phyloP scores from a whole-genome alignment of 1,140 invertebrate genomes.

The Papilio helenus region DNA sequence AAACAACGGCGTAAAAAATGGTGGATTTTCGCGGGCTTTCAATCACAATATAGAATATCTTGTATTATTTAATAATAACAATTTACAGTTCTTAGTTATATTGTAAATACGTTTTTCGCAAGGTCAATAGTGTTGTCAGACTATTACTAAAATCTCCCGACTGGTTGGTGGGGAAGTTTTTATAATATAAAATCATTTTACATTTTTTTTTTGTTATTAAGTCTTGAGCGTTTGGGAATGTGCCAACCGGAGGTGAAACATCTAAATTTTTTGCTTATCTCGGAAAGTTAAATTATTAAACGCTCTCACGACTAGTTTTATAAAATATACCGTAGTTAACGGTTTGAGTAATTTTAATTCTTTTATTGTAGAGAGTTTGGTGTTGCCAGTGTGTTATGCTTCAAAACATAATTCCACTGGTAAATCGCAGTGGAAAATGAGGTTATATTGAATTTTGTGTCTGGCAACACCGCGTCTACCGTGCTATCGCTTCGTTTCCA shows the following conservation, averaged over 20 bases:
- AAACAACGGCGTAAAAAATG: constrained; percentile 4
- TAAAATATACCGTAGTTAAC: constrained; percentile 50
- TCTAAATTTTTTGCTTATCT: constrained; percentile 25
- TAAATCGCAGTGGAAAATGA: no score
- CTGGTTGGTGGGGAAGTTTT: neutral
- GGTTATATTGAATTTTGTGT: constrained; percentile 56
- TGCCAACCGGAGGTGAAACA: constrained; percentile 42
- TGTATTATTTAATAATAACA: constrained; percentile 37
- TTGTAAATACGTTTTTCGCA: constrained; percentile 39
- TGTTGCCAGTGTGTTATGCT: constrained; percentile 47
- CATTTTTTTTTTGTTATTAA: constrained; percentile 6
- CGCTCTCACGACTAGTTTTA: constrained; percentile 42
- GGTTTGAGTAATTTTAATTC: constrained; percentile 51
- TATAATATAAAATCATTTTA: constrained; percentile 9
- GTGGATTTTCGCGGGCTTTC: constrained; percentile 23
- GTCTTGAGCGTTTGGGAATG: constrained; percentile 31
- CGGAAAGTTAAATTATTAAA: constrained; percentile 33
- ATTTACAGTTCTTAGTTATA: constrained; percentile 35
- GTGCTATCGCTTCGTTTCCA: constrained; percentile 71
- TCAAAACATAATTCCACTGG: neutral
- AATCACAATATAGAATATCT: constrained; percentile 29
- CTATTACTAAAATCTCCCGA: constrained; percentile 27
- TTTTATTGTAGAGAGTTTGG: constrained; percentile 53
- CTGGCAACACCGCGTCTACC: constrained; percentile 46
- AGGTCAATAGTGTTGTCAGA: constrained; percentile 37